Conservation (phyloP, 2,888 invertebrate species). For the Zele albiditarsus region DNA sequence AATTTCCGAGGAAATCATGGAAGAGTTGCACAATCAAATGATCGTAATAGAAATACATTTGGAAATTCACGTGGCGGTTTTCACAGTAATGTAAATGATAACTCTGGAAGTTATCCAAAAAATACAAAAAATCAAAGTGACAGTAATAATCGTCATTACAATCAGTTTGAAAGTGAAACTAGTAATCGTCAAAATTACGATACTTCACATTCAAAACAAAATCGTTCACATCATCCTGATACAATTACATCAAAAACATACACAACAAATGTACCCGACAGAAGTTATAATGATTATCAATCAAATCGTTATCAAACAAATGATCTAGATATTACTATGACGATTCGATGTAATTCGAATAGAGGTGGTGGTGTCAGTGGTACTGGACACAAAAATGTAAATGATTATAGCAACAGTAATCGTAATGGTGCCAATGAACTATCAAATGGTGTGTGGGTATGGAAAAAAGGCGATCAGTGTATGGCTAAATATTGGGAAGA, state of each 20-base stretch:
- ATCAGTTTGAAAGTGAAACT: constrained; percentile 55
- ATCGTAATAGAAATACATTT: constrained; percentile 57
- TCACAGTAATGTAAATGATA: constrained; percentile 33
- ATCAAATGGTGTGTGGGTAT: constrained; percentile 72
- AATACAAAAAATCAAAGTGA: constrained; percentile 55
- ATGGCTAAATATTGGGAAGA: constrained; percentile 96
- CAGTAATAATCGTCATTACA: constrained; percentile 55
- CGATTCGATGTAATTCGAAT: neutral
- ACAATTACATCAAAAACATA: constrained; percentile 10
- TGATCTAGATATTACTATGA: constrained; percentile 7
- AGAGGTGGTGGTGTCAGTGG: neutral
- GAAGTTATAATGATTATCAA: constrained; percentile 59
- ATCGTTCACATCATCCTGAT: constrained; percentile 25
- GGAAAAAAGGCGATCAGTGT: constrained; percentile 88
- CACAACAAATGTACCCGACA: constrained; percentile 48
- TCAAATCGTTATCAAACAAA: constrained; percentile 53
- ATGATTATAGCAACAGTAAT: constrained; percentile 48
- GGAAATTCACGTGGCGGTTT: constrained; percentile 55
- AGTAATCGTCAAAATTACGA: constrained; percentile 52
- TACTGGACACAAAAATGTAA: neutral
- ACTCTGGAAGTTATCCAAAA: constrained; percentile 30
- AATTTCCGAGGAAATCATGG: constrained; percentile 46
- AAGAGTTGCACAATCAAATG: constrained; percentile 55
- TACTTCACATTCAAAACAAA: constrained; percentile 37
- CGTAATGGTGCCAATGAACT: constrained; percentile 56